Percentiles rank a stretch among this genome's conserved stretches.
Evolutionary conservation across 1,140 invertebrate genomes (phyloP).

Genomic region (Neodiprion lecontei): DNA sequence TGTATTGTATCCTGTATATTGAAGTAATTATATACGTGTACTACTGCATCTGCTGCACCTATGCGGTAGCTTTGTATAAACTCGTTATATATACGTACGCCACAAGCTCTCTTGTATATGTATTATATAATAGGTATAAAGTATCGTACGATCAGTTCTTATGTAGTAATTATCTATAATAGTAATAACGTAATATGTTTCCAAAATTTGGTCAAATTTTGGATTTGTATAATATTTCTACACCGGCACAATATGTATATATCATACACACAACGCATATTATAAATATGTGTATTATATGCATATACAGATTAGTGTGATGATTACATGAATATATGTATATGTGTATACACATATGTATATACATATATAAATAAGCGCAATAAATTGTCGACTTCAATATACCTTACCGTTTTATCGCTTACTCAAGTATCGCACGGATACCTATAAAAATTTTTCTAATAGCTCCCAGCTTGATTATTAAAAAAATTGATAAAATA

Average conservation of each 20-base stretch:
- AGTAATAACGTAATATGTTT: neutral
- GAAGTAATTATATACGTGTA: too few relatives aligned
- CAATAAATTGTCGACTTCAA: conserved; percentile 48
- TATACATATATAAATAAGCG: conserved; percentile 27
- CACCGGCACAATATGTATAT: conserved; percentile 46
- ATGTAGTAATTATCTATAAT: neutral
- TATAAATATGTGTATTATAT: neutral
- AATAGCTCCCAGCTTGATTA: too few relatives aligned
- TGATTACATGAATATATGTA: neutral
- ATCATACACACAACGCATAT: neutral
- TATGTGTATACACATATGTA: too few relatives aligned
- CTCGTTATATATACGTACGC: conserved; percentile 21
- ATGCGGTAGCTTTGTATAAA: conserved; percentile 28
- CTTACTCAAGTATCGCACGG: too few relatives aligned
- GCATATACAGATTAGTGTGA: neutral
- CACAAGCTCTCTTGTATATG: conserved; percentile 33
- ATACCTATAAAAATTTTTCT: too few relatives aligned
- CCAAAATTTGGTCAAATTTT: conserved; percentile 21
- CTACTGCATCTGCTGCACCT: too few relatives aligned
- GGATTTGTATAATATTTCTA: conserved; percentile 59
- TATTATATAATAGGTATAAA: conserved; percentile 11
- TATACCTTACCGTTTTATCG: too few relatives aligned
- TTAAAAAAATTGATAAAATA: too few relatives aligned
- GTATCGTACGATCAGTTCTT: neutral
- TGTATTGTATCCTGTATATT: too few relatives aligned